These are phyloP conservation scores for Pseudococcus jackbeardsleyi DNA, from an alignment of 2,888 invertebrate genomes.

Conservation along the genomic window DNA sequence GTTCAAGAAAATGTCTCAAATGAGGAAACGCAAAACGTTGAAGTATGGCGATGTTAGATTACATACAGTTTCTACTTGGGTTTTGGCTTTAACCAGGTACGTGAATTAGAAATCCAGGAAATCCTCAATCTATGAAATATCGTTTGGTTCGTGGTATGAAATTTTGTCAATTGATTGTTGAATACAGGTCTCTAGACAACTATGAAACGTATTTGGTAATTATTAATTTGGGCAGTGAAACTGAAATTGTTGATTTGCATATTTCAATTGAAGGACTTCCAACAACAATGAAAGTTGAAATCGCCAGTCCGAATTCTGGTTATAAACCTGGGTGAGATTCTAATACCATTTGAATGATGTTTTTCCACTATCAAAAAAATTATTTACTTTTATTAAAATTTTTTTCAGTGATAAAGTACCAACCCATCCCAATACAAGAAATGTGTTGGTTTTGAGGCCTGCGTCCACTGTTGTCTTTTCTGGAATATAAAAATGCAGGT, in stretches of 20 bases:
- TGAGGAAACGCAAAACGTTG: not conserved
- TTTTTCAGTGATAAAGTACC: too few species aligned
- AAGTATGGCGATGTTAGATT: not conserved
- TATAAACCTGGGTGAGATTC: conserved; percentile 69
- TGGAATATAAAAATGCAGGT: too few species aligned
- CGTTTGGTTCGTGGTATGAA: too few species aligned
- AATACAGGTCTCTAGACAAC: conserved; percentile 33
- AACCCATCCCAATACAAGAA: too few species aligned
- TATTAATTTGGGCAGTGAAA: conserved; percentile 67
- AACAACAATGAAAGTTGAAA: conserved; percentile 69
- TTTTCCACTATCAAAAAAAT: too few species aligned
- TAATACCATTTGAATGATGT: too few species aligned
- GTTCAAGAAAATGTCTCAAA: conserved; percentile 58
- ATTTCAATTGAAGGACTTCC: conserved; percentile 69
- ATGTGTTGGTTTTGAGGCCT: too few species aligned
- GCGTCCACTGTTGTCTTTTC: too few species aligned
- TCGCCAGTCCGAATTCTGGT: conserved; percentile 70
- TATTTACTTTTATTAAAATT: too few species aligned
- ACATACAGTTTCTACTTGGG: not conserved
- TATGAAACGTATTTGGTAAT: conserved; percentile 57
- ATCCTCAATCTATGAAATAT: too few species aligned
- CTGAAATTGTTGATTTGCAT: conserved; percentile 69
- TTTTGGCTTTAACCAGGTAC: not conserved
- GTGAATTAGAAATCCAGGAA: not conserved
- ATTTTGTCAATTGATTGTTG: too few species aligned